Percentiles rank a stretch among this genome's conserved stretches.
Conservation (phyloP, 2,888 invertebrate species). For the Polyploca ridens region DNA sequence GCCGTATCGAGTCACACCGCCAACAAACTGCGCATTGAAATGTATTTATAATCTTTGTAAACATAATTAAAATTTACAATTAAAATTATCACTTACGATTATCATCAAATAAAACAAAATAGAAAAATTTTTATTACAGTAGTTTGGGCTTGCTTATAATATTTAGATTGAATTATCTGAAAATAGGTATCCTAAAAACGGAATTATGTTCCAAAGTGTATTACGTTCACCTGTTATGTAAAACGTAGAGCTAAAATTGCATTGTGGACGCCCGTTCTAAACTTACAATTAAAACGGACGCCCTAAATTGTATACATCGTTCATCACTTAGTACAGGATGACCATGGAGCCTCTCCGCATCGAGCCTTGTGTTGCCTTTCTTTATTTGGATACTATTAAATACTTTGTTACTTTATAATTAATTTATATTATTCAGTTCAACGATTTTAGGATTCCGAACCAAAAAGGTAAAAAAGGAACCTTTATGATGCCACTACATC, state of each 20-base stretch:
- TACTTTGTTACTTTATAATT: background rate
- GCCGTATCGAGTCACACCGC: slow-evolving; percentile 25
- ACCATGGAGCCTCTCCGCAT: slow-evolving; percentile 25
- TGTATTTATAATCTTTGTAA: background rate
- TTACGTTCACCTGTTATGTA: slow-evolving; percentile 32
- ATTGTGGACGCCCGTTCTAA: slow-evolving; percentile 63
- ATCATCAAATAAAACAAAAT: too few relatives aligned
- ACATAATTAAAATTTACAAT: background rate
- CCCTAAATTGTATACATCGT: slow-evolving; percentile 82
- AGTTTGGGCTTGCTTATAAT: too few relatives aligned
- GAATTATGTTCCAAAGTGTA: background rate
- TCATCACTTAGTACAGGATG: slow-evolving; percentile 74
- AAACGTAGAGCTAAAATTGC: slow-evolving; percentile 72
- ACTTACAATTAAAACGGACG: slow-evolving; percentile 85
- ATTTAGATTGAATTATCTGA: background rate
- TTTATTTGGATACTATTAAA: slow-evolving; percentile 25
- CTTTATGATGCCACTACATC: too few relatives aligned
- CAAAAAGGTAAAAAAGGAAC: too few relatives aligned
- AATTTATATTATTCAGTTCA: background rate
- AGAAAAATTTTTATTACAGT: too few relatives aligned
- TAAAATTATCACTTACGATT: too few relatives aligned
- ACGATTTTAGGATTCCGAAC: too few relatives aligned
- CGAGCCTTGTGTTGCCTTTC: slow-evolving; percentile 32
- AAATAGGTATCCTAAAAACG: background rate
- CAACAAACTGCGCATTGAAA: background rate